phyloP scores from a whole-genome alignment of 2,797 vertebrate species.

The Spinibarbus caldwelli region DNA sequence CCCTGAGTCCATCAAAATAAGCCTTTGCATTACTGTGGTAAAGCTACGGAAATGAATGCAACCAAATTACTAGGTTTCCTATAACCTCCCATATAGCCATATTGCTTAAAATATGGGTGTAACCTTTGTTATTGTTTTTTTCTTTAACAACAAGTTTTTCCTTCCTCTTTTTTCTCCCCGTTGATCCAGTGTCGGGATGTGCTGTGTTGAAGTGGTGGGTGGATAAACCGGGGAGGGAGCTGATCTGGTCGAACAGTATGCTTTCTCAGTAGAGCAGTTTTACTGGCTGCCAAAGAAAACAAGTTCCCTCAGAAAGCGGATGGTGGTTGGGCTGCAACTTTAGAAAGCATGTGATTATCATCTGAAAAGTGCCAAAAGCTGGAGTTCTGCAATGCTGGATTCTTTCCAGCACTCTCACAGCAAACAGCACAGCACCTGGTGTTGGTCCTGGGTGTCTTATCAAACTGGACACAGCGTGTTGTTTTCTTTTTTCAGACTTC shows the following conservation, averaged over 20 bases:
- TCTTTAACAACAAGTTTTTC: conserved; percentile 33
- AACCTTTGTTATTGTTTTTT: conserved; percentile 29
- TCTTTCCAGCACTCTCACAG: conserved; percentile 52
- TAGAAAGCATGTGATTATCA: conserved; percentile 74
- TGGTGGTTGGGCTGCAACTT: conserved; percentile 69
- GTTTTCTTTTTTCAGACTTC: conserved; percentile 49
- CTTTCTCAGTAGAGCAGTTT: conserved; percentile 62
- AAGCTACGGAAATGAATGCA: conserved; percentile 34
- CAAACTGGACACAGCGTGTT: conserved; percentile 60
- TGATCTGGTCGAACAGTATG: conserved; percentile 53
- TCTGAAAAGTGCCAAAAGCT: conserved; percentile 67
- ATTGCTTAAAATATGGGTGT: conserved; percentile 22
- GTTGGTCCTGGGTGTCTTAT: conserved; percentile 58
- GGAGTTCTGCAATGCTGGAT: conserved; percentile 48
- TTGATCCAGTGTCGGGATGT: conserved; percentile 42
- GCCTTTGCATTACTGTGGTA: conserved; percentile 27
- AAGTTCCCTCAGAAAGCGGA: conserved; percentile 62
- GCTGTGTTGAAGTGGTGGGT: conserved; percentile 59
- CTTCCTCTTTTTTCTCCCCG: conserved; percentile 22
- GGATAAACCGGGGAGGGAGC: conserved; percentile 43
- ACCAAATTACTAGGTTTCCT: conserved; percentile 37
- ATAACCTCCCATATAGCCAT: conserved; percentile 24
- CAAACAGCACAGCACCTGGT: conserved; percentile 47
- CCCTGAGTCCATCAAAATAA: conserved; percentile 10
- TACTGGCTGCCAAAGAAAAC: conserved; percentile 73